These are phyloP conservation scores for Holcopasites calliopsidis DNA, from an alignment of 1,140 invertebrate genomes.

Conservation along the genomic window DNA sequence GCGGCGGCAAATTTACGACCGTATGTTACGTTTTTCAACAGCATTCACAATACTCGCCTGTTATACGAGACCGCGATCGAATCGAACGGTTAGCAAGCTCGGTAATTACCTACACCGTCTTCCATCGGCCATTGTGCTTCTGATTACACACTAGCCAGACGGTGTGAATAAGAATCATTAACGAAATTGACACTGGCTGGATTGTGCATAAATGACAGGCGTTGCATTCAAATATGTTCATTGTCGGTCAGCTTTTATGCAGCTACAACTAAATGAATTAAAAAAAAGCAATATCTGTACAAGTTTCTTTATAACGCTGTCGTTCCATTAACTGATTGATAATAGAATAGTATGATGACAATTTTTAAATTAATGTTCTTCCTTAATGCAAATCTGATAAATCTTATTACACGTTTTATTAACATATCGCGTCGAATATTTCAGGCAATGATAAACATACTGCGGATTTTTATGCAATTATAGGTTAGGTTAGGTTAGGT, in stretches of 20 bases:
- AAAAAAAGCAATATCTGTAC: too few species aligned
- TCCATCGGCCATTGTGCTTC: neutral
- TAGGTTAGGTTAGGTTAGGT: too few species aligned
- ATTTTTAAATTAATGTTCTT: too few species aligned
- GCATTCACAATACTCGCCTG: neutral
- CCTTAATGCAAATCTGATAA: too few species aligned
- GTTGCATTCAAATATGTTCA: neutral
- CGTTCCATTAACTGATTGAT: too few species aligned
- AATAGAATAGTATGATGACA: too few species aligned
- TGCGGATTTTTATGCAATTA: too few species aligned
- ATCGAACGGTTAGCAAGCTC: conserved; percentile 26
- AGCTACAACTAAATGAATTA: too few species aligned
- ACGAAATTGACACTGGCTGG: neutral
- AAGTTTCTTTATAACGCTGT: too few species aligned
- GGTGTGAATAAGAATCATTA: conserved; percentile 10
- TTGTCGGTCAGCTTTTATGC: neutral
- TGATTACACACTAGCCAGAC: neutral
- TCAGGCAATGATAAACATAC: too few species aligned
- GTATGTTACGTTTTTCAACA: conserved; percentile 12
- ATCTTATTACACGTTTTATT: too few species aligned
- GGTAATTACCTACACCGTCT: conserved; percentile 21
- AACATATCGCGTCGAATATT: too few species aligned
- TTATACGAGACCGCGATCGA: conserved; percentile 14
- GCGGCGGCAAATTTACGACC: conserved; percentile 7
- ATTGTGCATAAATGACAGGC: neutral